Percentiles rank a stretch among this genome's conserved stretches.
These are phyloP conservation scores for Macaria liturata DNA, from an alignment of 2,888 invertebrate genomes.

Conservation along the genomic window DNA sequence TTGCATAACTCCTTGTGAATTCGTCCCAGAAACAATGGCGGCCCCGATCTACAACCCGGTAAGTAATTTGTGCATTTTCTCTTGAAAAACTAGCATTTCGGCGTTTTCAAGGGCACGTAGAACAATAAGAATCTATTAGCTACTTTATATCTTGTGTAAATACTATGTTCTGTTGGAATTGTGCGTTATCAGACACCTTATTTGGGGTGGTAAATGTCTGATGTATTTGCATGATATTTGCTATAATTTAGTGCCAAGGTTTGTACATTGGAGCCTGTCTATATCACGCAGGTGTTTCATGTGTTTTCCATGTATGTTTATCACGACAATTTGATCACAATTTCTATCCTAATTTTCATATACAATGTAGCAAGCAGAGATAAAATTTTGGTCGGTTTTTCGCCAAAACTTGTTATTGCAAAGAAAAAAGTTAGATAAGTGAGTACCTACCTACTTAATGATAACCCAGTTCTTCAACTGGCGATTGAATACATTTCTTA, in stretches of 20 bases:
- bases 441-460: no score
- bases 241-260: slow-evolving; percentile 33
- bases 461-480: no score
- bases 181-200: slow-evolving; percentile 32
- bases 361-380: no score
- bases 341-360: no score
- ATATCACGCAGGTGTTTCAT: no score
- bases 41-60: slow-evolving; percentile 72
- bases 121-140: slow-evolving; percentile 46
- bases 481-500: no score
- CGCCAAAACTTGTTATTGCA: no score
- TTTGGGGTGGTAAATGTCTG: slow-evolving; percentile 22
- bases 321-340: no score
- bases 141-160: slow-evolving; percentile 49
- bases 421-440: no score
- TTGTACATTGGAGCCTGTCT: slow-evolving; percentile 3
- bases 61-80: slow-evolving; percentile 41
- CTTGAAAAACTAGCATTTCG: slow-evolving; percentile 33
- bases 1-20: slow-evolving; percentile 23
- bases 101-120: slow-evolving; percentile 61
- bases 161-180: slow-evolving; percentile 38
- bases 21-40: slow-evolving; percentile 52
- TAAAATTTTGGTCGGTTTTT: no score
- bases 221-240: slow-evolving; percentile 6
- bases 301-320: no score